Conservation (phyloP, 2,113 vertebrate genomes). For the Chaetodon auriga region DNA sequence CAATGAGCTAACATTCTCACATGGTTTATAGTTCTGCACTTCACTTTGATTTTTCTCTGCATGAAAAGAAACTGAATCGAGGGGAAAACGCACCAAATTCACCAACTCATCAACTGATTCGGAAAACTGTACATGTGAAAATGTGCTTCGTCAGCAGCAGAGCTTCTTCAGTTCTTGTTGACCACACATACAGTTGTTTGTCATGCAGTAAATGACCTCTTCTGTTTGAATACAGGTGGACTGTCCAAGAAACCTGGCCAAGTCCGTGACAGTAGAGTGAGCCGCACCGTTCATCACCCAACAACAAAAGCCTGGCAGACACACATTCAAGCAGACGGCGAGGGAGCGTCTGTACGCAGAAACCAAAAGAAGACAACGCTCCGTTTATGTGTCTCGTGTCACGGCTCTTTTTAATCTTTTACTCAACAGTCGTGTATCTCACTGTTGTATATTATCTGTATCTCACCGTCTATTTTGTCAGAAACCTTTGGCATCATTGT, state of each 20-base stretch:
- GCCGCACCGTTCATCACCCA: slow-evolving; percentile 28
- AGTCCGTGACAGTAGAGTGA: slow-evolving; percentile 98
- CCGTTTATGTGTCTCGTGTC: slow-evolving; percentile 40
- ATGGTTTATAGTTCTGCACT: no score
- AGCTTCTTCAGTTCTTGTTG: not conserved
- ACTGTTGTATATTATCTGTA: slow-evolving; percentile 55
- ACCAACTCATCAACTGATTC: no score
- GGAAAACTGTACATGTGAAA: no score
- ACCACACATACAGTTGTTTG: not conserved
- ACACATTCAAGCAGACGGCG: slow-evolving; percentile 16
- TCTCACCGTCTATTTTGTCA: slow-evolving; percentile 44
- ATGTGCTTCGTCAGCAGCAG: not conserved
- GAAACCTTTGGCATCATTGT: slow-evolving; percentile 30
- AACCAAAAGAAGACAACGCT: slow-evolving; percentile 47
- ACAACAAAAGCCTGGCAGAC: slow-evolving; percentile 41
- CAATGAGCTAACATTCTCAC: no score
- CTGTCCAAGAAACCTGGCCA: slow-evolving; percentile 98
- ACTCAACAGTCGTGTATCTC: slow-evolving; percentile 38
- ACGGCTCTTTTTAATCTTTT: slow-evolving; percentile 63
- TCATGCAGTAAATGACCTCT: slow-evolving; percentile 3
- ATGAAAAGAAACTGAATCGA: no score
- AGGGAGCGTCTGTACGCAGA: slow-evolving; percentile 38
- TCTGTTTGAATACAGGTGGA: slow-evolving; percentile 89
- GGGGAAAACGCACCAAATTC: no score
- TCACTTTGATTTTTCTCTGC: no score